Evolutionary conservation across 1,140 invertebrate species (phyloP), one percentile per base, ranked within the genome.

Genomic region (Triops cancriformis): DNA sequence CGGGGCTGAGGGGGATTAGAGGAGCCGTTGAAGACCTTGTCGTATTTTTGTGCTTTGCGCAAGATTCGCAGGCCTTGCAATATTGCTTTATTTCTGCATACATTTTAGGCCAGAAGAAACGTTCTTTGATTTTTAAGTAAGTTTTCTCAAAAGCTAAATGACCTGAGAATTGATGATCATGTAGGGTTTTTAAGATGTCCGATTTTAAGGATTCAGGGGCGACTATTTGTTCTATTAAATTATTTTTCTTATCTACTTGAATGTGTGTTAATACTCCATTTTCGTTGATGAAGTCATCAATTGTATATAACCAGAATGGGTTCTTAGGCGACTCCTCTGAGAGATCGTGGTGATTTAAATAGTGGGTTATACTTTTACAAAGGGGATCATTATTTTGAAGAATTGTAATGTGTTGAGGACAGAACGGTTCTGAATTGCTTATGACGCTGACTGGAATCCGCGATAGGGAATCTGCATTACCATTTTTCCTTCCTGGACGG

Each of bases 1-100:
- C 51, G 9, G 76, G 76, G 7, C 23, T 26, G 26, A 77, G 41
- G 1, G 76, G 76, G 27, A 73, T 27, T 28, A 77, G 14, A 42
- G 43, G 43, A 2, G 43, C 43, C 18, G 43, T 11, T 2, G 43
- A 11, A 12, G 43, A 12, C 11, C 43, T 11, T 12, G 18, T 45
- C 11, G 43, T 45, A 45, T 45, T 18, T 18, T 45, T 45, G 43
- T 45, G 43, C 0, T 2, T 45, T 45, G 43, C 43, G 18, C 43
- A 45, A 18, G 43, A 45, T 4, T 45, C 43, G 18, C 43, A 45
- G 43, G 43, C 11, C 18, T 45, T 45, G 43, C 43, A 45, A 18
- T 45, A 45, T 1, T 7, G 1, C 18, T 45, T 45, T n/a, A n/a
- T n/a, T n/a, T n/a, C n/a, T n/a, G n/a, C n/a, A n/a, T n/a, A n/a